Conservation (phyloP, 1,140 invertebrate genomes). For the Acromyrmex echinatior region DNA sequence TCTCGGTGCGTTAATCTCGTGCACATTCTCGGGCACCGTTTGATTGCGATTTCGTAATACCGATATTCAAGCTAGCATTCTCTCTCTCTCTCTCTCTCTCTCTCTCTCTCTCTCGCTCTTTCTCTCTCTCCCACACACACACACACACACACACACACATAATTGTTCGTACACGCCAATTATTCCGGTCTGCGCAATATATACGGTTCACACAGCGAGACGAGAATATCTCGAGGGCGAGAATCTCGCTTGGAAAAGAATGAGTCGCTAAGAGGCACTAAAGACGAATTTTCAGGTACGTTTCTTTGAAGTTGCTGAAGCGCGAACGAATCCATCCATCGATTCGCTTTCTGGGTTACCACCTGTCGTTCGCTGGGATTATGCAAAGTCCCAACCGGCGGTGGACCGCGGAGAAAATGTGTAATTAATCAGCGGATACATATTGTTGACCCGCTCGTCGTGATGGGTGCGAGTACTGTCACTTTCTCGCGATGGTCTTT, state of each 20-base stretch:
- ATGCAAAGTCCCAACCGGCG: constrained; percentile 57
- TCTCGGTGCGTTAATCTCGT: constrained; percentile 41
- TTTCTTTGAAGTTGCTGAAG: constrained; percentile 53
- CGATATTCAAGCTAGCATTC: neutral
- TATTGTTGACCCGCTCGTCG: constrained; percentile 43
- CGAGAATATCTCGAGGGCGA: constrained; percentile 6
- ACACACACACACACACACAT: neutral
- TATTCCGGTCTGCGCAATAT: constrained; percentile 44
- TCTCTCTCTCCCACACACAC: neutral
- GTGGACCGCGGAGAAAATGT: constrained; percentile 66
- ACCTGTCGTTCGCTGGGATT: constrained; percentile 60
- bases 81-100: neutral
- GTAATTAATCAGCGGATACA: constrained; percentile 66
- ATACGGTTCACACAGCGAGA: constrained; percentile 1
- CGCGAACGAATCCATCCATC: constrained; percentile 51
- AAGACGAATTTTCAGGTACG: constrained; percentile 50
- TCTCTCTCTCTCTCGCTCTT: neutral
- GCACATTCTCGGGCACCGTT: constrained; percentile 16
- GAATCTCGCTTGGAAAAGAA: constrained; percentile 18
- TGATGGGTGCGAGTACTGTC: constrained; percentile 54
- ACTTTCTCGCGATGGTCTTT: constrained; percentile 63
- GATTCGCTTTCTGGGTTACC: constrained; percentile 63
- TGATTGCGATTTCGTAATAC: constrained; percentile 44
- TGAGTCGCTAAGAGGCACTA: constrained; percentile 12
- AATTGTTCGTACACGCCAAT: constrained; percentile 45